A percentile compares a stretch with the other conserved stretches of the same genome.
Evolutionary conservation across 2,113 vertebrate genomes (phyloP).

Genomic region (Caretta caretta): DNA sequence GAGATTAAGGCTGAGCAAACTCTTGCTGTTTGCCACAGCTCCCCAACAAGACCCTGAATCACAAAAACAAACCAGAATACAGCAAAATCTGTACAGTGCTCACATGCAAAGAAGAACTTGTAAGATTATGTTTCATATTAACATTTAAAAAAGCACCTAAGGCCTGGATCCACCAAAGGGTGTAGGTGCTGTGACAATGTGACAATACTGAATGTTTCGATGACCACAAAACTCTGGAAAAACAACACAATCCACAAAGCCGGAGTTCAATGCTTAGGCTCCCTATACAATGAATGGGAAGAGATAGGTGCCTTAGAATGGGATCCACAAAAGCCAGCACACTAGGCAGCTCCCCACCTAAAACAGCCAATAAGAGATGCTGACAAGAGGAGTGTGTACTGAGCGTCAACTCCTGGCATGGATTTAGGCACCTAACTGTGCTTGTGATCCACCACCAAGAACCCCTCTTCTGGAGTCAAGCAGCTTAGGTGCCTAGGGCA

Average conservation of each 20-base stretch:
- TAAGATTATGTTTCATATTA: constrained; percentile 59
- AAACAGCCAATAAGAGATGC: too few species aligned
- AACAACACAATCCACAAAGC: too few species aligned
- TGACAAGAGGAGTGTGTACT: too few species aligned
- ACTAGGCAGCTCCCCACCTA: too few species aligned
- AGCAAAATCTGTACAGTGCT: constrained; percentile 42
- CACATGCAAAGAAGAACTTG: constrained; percentile 42
- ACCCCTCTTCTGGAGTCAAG: too few species aligned
- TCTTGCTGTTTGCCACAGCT: constrained; percentile 36
- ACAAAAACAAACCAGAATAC: constrained; percentile 39
- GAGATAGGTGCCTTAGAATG: neutral
- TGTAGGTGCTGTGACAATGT: neutral
- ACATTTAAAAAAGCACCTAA: constrained; percentile 53
- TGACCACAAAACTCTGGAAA: too few species aligned
- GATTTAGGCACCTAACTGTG: too few species aligned
- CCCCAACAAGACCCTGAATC: constrained; percentile 8
- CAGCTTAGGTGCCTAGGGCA: too few species aligned
- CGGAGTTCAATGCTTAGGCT: neutral
- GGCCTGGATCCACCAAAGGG: neutral
- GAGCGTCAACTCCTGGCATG: too few species aligned
- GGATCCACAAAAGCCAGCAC: too few species aligned
- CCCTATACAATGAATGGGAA: neutral
- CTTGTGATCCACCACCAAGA: too few species aligned
- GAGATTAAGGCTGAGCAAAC: neutral
- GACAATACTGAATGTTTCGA: too few species aligned